phyloP scores from a whole-genome alignment of 2,797 vertebrate genomes.

The Silurus aristotelis region DNA sequence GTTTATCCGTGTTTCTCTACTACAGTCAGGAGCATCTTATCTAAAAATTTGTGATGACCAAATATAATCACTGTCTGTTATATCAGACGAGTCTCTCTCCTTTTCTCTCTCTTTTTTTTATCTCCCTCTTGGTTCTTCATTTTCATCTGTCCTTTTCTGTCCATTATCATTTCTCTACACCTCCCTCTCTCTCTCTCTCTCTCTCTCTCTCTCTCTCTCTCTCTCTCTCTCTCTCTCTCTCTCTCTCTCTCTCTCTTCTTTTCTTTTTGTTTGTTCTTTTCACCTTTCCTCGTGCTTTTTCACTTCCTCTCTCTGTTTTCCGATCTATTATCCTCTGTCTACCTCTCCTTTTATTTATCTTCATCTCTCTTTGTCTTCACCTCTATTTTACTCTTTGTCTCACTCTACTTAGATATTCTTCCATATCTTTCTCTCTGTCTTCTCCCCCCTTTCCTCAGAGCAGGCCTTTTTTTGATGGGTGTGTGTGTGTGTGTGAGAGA shows the following conservation, averaged over 20 bases:
- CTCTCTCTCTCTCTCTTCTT: background rate
- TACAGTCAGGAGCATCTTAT: background rate
- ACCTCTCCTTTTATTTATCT: background rate
- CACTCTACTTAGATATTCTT: background rate
- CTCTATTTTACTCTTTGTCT: background rate
- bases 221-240: background rate
- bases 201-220: background rate
- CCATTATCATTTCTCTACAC: no score
- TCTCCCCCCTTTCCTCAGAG: background rate
- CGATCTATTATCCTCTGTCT: background rate
- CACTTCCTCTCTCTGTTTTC: background rate
- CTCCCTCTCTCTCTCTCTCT: background rate
- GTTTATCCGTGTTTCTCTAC: background rate
- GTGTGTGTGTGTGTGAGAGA: no score
- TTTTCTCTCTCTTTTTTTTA: no score
- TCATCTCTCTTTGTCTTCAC: background rate
- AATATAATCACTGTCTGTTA: background rate
- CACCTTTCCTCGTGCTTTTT: background rate
- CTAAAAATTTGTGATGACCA: background rate
- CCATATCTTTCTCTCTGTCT: background rate
- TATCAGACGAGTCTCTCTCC: background rate
- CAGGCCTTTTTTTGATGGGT: background rate
- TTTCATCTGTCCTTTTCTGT: no score
- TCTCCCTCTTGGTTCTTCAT: background rate
- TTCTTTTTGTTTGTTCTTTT: background rate